These are phyloP conservation scores for Alloplasta piceator DNA, from an alignment of 2,888 invertebrate genomes.

Conservation along the genomic window DNA sequence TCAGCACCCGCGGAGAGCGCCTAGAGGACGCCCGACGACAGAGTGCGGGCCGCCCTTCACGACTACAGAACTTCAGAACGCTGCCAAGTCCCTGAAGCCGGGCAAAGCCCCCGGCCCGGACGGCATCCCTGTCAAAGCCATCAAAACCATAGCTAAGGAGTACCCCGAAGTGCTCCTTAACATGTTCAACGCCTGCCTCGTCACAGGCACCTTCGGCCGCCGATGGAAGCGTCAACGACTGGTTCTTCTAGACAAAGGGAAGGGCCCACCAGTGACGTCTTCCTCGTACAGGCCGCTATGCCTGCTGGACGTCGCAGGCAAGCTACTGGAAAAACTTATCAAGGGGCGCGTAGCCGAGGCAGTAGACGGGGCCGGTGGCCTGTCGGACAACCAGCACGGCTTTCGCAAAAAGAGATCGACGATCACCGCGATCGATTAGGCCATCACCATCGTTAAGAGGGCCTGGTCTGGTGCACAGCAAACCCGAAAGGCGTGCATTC, in stretches of 20 bases:
- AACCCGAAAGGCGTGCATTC: slow-evolving; percentile 50
- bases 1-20: slow-evolving; percentile 19
- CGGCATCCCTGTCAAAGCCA: slow-evolving; percentile 44
- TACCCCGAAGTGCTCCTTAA: slow-evolving; percentile 42
- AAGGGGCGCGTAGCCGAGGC: slow-evolving; percentile 46
- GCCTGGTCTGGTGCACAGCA: slow-evolving; percentile 41
- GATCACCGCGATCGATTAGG: slow-evolving; percentile 50
- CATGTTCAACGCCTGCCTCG: slow-evolving; percentile 55
- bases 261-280: slow-evolving; percentile 42
- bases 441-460: slow-evolving; percentile 29
- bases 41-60: slow-evolving; percentile 27
- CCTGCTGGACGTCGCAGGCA: slow-evolving; percentile 31
- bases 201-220: slow-evolving; percentile 42
- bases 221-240: slow-evolving; percentile 55
- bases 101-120: slow-evolving; percentile 58
- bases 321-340: slow-evolving; percentile 61
- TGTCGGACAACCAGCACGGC: slow-evolving; percentile 49
- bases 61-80: slow-evolving; percentile 40
- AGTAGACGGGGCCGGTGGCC: slow-evolving; percentile 51
- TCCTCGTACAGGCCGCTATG: slow-evolving; percentile 58
- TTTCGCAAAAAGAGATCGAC: slow-evolving; percentile 59
- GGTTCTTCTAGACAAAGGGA: slow-evolving; percentile 61
- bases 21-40: neutral
- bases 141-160: slow-evolving; percentile 40
- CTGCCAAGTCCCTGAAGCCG: slow-evolving; percentile 43